phyloP scores from a whole-genome alignment of 2,797 vertebrate species.

The Chlorospingus semifuscus region DNA sequence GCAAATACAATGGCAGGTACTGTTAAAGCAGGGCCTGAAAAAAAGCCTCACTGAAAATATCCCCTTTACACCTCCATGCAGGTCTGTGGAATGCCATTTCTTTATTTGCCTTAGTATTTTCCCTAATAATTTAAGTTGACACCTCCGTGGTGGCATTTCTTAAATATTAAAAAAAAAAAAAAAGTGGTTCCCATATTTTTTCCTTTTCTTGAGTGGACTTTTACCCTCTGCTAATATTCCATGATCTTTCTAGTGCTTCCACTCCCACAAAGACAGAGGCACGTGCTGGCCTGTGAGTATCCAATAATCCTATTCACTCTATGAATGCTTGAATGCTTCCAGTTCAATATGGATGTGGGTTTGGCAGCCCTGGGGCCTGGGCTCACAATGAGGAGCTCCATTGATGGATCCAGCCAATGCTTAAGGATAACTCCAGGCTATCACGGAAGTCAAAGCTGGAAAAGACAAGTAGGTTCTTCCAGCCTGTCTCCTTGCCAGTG shows the following conservation, averaged over 20 bases:
- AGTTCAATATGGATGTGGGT: background rate
- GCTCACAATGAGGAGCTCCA: background rate
- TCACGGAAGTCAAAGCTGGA: background rate
- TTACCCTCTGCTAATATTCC: background rate
- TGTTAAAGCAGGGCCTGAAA: background rate
- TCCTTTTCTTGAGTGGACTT: background rate
- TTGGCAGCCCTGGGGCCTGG: background rate
- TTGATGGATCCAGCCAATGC: slow-evolving; percentile 19
- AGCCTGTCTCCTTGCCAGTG: slow-evolving; percentile 21
- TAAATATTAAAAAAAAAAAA: background rate
- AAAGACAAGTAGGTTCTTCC: slow-evolving; percentile 15
- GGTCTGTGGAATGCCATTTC: slow-evolving; percentile 26
- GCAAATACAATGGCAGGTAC: slow-evolving; percentile 33
- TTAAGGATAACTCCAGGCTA: background rate
- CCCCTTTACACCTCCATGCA: slow-evolving; percentile 12
- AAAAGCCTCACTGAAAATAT: background rate
- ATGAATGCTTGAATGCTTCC: background rate
- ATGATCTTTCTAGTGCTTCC: background rate
- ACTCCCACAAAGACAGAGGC: background rate
- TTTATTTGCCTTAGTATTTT: background rate
- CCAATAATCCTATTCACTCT: slow-evolving; percentile 22
- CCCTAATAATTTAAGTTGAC: slow-evolving; percentile 14
- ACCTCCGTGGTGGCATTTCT: background rate
- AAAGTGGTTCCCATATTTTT: background rate
- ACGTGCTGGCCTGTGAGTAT: background rate